These are phyloP conservation scores for Thecophora atra DNA, from an alignment of 2,888 invertebrate genomes.

Conservation along the genomic window DNA sequence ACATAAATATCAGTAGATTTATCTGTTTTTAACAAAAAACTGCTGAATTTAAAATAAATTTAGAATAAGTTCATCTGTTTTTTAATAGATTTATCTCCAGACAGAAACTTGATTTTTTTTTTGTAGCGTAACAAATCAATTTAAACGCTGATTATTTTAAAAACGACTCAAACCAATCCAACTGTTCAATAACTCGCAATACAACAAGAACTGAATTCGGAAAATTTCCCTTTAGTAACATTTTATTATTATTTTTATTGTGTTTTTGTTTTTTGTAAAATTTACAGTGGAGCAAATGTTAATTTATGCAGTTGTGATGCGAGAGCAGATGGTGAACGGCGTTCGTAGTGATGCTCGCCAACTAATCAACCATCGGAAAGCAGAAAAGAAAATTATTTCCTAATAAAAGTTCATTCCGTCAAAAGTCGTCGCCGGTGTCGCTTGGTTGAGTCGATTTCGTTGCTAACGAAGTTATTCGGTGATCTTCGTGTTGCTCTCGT, in stretches of 20 bases:
- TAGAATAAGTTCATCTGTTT: no score
- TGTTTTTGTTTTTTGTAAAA: no score
- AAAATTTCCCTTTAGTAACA: no score
- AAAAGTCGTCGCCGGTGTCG: constrained; percentile 40
- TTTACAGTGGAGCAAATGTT: not conserved
- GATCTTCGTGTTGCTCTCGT: not conserved
- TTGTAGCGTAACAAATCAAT: not conserved
- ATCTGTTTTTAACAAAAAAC: no score
- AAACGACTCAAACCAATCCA: not conserved
- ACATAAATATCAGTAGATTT: no score
- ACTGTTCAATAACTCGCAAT: not conserved
- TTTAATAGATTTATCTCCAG: not conserved
- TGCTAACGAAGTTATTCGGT: not conserved
- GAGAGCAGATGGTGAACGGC: not conserved
- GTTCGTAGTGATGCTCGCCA: not conserved
- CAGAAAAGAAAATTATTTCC: not conserved
- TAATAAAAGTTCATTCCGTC: constrained; percentile 40
- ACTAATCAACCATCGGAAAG: not conserved
- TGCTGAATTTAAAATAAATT: no score
- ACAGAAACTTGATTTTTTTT: not conserved
- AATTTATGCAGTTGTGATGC: not conserved
- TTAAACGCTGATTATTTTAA: not conserved
- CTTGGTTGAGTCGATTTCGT: not conserved
- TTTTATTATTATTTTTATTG: no score
- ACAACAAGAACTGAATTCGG: no score